Percentiles rank a stretch among this genome's conserved stretches.
phyloP scores from a whole-genome alignment of 2,797 vertebrate species.

The Poecilia wingei region DNA sequence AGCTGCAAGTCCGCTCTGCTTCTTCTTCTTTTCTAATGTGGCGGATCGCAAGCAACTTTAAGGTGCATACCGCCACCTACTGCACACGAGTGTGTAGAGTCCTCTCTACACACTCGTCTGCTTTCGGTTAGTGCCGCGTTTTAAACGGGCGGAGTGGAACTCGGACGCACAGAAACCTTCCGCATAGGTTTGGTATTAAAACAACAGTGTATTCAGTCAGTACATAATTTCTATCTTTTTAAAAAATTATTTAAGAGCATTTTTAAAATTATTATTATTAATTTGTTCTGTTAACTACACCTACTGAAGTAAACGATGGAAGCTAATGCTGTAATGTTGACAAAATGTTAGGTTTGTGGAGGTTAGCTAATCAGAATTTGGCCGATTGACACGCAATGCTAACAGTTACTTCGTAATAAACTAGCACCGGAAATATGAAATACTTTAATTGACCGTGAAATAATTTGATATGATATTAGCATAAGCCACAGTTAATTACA shows the following conservation, averaged over 20 bases:
- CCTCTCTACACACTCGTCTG: too few relatives aligned
- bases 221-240: neutral
- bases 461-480: neutral
- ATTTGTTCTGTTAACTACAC: neutral
- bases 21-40: too few relatives aligned
- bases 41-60: too few relatives aligned
- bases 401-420: neutral
- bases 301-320: neutral
- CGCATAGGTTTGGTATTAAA: neutral
- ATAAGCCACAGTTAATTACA: neutral
- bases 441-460: neutral
- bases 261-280: too few relatives aligned
- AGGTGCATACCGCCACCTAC: too few relatives aligned
- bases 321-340: neutral
- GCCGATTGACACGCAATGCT: neutral
- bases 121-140: neutral
- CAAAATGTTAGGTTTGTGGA: neutral
- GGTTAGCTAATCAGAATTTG: neutral
- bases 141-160: neutral
- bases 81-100: too few relatives aligned
- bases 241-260: too few relatives aligned
- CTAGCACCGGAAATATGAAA: neutral
- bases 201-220: neutral
- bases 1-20: neutral
- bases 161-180: neutral